These are phyloP conservation scores for Erythrocercus mccallii DNA, from an alignment of 2,113 vertebrate species.

Conservation along the genomic window DNA sequence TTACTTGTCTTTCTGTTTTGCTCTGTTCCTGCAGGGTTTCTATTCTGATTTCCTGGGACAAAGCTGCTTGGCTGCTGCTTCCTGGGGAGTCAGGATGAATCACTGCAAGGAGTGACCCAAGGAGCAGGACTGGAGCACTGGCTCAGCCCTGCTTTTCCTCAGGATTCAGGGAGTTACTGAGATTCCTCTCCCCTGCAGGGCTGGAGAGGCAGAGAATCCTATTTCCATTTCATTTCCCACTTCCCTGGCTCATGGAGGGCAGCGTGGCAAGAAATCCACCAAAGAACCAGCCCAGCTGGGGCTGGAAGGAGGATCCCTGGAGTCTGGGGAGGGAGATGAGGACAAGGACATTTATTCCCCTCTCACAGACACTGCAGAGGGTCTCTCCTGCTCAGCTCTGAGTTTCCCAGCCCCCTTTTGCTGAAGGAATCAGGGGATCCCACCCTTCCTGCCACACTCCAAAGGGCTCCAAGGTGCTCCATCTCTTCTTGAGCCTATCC, in stretches of 20 bases:
- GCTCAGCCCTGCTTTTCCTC: not conserved
- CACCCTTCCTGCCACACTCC: not conserved
- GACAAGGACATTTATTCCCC: not conserved
- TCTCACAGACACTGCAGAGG: not conserved
- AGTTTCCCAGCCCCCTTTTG: not conserved
- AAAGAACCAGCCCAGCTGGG: rapidly evolving
- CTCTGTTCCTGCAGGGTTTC: not conserved
- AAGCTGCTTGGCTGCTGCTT: not conserved
- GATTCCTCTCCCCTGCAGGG: too few species aligned
- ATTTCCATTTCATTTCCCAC: not conserved
- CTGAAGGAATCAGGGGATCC: not conserved
- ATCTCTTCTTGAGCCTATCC: not conserved
- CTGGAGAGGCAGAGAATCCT: not conserved
- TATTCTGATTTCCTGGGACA: not conserved
- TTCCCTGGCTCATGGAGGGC: rapidly evolving
- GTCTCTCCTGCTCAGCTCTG: not conserved
- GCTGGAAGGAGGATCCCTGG: not conserved
- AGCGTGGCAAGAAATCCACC: not conserved
- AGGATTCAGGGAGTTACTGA: not conserved
- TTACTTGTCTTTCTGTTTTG: not conserved
- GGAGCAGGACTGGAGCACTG: rapidly evolving
- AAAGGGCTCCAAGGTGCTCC: not conserved
- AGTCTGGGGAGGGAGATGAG: not conserved
- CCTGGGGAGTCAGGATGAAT: rapidly evolving
- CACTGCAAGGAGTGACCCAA: not conserved